A percentile compares a stretch with the other conserved stretches of the same genome.
Evolutionary conservation across 2,113 vertebrate species (phyloP).

Genomic region (Hemicordylus capensis): DNA sequence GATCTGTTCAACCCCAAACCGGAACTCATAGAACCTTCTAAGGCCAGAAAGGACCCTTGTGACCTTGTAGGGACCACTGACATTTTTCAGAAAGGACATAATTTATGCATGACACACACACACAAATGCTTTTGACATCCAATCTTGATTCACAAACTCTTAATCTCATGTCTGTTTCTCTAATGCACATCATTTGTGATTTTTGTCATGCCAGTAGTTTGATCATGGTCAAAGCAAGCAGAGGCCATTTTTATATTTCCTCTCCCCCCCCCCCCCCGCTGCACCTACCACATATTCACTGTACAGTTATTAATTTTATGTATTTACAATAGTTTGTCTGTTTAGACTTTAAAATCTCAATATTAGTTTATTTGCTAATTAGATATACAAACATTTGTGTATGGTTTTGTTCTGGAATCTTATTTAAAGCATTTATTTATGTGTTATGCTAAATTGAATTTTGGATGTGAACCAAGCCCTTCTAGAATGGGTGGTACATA

Average conservation of each 20-base stretch:
- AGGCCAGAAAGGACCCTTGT: neutral
- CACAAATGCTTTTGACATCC: neutral
- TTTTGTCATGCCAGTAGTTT: neutral
- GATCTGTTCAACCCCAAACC: too few species aligned
- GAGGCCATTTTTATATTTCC: neutral
- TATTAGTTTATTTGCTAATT: too few species aligned
- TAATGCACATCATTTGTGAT: neutral
- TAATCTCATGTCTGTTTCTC: neutral
- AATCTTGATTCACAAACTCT: neutral
- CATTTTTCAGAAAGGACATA: neutral
- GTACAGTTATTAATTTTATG: too few species aligned
- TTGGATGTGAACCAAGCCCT: too few species aligned
- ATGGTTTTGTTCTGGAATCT: too few species aligned
- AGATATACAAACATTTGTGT: too few species aligned
- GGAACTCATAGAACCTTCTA: constrained; percentile 14
- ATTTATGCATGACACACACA: neutral
- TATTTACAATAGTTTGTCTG: too few species aligned
- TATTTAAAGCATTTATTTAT: too few species aligned
- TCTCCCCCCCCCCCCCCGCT: neutral
- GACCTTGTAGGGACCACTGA: neutral
- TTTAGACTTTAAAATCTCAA: too few species aligned
- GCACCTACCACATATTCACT: too few species aligned
- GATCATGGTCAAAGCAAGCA: neutral
- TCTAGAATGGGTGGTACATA: too few species aligned
- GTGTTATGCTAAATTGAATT: too few species aligned